phyloP scores from a whole-genome alignment of 2,888 invertebrate species.

The Melinopterus prodromus region DNA sequence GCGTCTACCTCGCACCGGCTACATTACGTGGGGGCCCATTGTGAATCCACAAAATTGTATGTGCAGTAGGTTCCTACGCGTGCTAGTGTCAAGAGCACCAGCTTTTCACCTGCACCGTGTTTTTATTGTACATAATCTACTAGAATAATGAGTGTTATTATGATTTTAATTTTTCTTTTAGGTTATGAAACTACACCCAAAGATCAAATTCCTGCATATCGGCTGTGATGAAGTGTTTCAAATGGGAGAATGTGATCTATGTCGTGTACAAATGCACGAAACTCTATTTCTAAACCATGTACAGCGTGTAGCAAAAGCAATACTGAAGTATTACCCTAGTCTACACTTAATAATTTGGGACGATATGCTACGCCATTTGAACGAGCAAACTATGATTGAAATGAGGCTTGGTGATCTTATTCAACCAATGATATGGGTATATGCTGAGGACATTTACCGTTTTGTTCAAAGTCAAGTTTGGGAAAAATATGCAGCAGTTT shows the following conservation, averaged over 20 bases:
- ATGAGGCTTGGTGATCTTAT: constrained; percentile 72
- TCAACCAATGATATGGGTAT: constrained; percentile 85
- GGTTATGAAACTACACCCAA: constrained; percentile 55
- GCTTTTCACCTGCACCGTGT: too few species aligned
- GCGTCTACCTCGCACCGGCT: too few species aligned
- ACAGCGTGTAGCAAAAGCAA: constrained; percentile 66
- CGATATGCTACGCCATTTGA: constrained; percentile 77
- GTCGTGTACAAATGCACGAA: constrained; percentile 64
- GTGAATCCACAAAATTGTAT: too few species aligned
- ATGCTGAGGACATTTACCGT: constrained; percentile 73
- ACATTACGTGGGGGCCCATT: too few species aligned
- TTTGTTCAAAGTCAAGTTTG: constrained; percentile 65
- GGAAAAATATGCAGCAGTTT: constrained; percentile 74
- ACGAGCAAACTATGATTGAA: constrained; percentile 67
- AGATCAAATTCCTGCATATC: constrained; percentile 69
- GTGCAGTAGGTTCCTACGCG: too few species aligned
- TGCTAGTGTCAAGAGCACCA: too few species aligned
- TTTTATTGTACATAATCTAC: too few species aligned
- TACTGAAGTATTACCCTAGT: constrained; percentile 67
- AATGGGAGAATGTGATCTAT: constrained; percentile 72
- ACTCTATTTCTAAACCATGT: constrained; percentile 72
- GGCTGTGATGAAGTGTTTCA: constrained; percentile 80
- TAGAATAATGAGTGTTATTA: background rate
- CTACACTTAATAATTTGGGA: constrained; percentile 79
- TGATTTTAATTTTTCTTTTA: constrained; percentile 39